Base-by-base conservation (phyloP, 2,888 invertebrate species). In the Dascillus cervinus region DNA sequence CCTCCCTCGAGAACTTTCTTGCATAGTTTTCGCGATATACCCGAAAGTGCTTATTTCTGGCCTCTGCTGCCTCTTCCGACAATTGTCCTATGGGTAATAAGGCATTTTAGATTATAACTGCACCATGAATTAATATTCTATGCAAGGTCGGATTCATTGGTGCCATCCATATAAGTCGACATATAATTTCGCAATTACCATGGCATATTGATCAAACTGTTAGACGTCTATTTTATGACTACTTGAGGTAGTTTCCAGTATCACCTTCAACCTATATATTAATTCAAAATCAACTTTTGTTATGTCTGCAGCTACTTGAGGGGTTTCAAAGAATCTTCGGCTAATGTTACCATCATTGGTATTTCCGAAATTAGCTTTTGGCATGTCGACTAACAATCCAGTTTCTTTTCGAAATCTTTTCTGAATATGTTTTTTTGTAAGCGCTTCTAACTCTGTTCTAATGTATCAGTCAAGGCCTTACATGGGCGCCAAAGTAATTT, bases 241-340 rank as follows among this genome's bases (percentile, higher is more conserved):
- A 32, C 46, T 41, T 3, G 42, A 45, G 11, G 44, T 42, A n/a
- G 41, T 39, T 48, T 56, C 47, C 13, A 56, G 39, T 28, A 57
- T 51, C n/a, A 53, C 42, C 38, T 53, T 47, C 14, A 54, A 46
- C 32, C 47, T 41, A 20, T 48, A 31, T n/a, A 55, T 53, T 23
- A 54, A 13, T n/a, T 46, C 28, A 29, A 30, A 34, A 37, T 41
- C 36, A n/a, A 58, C 30, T 1, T 51, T 55, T 24, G 58, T 60
- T 13, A 58, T 56, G 33, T 46, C 41, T 15, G 58, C 42, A 19
- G 44, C 21, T 14, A 32, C 4, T 19, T 43, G 21, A 4, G 40
- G 29, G 27, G 49, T 22, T 3, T 21, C 30, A 40, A 44, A 50
- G 41, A 47, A 49, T 26, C 45, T 31, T 13, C 45, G n/a, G 19